Evolutionary conservation across 2,888 invertebrate species (phyloP).

Genomic region (Argyresthia goedartella): DNA sequence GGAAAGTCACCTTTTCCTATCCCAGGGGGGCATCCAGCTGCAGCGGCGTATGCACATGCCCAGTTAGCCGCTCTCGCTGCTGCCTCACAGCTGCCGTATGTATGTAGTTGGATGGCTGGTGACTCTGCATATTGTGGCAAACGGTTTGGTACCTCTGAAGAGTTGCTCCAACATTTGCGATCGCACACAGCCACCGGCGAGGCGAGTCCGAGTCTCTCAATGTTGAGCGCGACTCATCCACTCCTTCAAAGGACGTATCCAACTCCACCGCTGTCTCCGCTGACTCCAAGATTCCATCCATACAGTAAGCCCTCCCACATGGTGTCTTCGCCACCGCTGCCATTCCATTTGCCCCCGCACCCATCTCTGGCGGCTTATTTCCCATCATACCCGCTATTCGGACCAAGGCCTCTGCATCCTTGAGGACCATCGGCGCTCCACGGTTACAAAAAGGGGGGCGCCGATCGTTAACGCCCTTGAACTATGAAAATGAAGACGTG

Average conservation of each 20-base stretch:
- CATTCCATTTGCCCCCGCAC: slow-evolving; percentile 77
- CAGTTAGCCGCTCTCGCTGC: slow-evolving; percentile 85
- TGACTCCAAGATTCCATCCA: slow-evolving; percentile 88
- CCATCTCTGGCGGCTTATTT: slow-evolving; percentile 87
- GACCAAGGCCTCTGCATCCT: slow-evolving; percentile 77
- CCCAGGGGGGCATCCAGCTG: slow-evolving; percentile 71
- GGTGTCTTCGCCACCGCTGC: slow-evolving; percentile 77
- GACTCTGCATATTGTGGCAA: slow-evolving; percentile 92
- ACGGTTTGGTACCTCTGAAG: slow-evolving; percentile 87
- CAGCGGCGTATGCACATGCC: slow-evolving; percentile 84
- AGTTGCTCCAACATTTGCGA: slow-evolving; percentile 86
- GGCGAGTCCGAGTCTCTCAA: slow-evolving; percentile 74
- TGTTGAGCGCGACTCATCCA: slow-evolving; percentile 81
- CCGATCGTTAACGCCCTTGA: slow-evolving; percentile 64
- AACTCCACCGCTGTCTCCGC: slow-evolving; percentile 89
- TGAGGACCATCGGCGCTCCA: slow-evolving; percentile 84
- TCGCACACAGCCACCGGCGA: slow-evolving; percentile 85
- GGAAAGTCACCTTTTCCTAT: slow-evolving; percentile 65
- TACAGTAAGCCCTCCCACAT: slow-evolving; percentile 87
- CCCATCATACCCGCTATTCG: slow-evolving; percentile 90
- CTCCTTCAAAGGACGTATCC: slow-evolving; percentile 88
- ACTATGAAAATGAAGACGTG: slow-evolving; percentile 57
- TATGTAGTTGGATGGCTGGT: slow-evolving; percentile 92
- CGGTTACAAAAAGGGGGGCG: slow-evolving; percentile 74
- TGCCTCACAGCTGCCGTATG: slow-evolving; percentile 85